phyloP scores from a whole-genome alignment of 2,113 vertebrate species.

The Atractosteus spatula region DNA sequence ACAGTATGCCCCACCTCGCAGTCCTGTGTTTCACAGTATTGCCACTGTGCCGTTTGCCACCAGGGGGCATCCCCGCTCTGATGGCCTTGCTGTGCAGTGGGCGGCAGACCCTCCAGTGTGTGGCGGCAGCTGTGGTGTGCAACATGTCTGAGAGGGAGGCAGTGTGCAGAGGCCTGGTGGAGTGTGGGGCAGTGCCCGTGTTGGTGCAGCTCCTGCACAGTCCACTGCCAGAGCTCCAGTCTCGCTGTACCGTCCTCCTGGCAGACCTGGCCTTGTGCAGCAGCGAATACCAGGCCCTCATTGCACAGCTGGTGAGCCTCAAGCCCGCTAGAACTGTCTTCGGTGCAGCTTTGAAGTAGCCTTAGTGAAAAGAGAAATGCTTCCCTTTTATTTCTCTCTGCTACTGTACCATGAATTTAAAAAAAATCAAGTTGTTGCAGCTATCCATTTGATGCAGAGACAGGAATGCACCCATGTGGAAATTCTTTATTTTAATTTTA shows the following conservation, averaged over 20 bases:
- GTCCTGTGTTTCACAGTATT: not conserved
- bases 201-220: conserved; percentile 52
- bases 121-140: conserved; percentile 60
- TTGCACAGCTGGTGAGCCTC: conserved; percentile 55
- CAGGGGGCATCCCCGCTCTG: conserved; percentile 62
- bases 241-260: conserved; percentile 63
- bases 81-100: conserved; percentile 49
- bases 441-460: too few relatives aligned
- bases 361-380: too few relatives aligned
- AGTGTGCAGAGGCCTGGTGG: conserved; percentile 46
- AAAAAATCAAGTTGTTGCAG: too few relatives aligned
- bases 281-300: conserved; percentile 43
- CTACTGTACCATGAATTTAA: too few relatives aligned
- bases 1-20: not conserved
- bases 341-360: too few relatives aligned
- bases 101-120: conserved; percentile 49
- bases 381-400: too few relatives aligned
- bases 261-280: conserved; percentile 58
- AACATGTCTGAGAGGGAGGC: conserved; percentile 55
- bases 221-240: conserved; percentile 57
- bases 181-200: conserved; percentile 47
- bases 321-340: too few relatives aligned
- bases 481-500: too few relatives aligned
- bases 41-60: not conserved
- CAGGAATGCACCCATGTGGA: too few relatives aligned